Conservation (phyloP, 2,113 vertebrate species). For the Pomatorhinus ruficollis region DNA sequence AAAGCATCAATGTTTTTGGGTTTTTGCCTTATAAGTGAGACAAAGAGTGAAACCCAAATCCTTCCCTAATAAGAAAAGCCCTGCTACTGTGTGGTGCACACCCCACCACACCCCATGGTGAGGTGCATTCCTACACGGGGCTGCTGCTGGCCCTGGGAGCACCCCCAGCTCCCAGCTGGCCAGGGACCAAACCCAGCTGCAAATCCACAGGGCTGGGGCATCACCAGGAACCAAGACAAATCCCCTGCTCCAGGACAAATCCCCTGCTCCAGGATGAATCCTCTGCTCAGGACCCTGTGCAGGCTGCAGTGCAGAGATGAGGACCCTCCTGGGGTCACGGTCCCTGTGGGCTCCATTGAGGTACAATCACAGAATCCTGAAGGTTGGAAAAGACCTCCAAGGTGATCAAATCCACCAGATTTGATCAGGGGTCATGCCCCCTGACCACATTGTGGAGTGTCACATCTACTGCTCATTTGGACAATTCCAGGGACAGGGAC, state of each 20-base stretch:
- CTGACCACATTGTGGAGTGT: background rate
- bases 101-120: too few species aligned
- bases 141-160: background rate
- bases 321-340: background rate
- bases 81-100: too few species aligned
- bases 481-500: background rate
- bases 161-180: background rate
- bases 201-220: background rate
- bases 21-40: too few species aligned
- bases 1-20: too few species aligned
- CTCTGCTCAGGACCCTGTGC: background rate
- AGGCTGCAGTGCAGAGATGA: background rate
- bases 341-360: background rate
- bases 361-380: background rate
- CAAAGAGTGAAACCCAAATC: too few species aligned
- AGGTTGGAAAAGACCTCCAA: background rate
- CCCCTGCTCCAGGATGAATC: background rate
- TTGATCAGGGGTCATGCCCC: too few species aligned
- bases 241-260: too few species aligned
- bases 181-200: background rate
- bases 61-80: too few species aligned
- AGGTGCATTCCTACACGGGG: too few species aligned
- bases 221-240: background rate
- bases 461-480: background rate
- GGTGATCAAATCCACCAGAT: background rate